phyloP scores from a whole-genome alignment of 2,797 vertebrate genomes.

The Arnoldichthys spilopterus region DNA sequence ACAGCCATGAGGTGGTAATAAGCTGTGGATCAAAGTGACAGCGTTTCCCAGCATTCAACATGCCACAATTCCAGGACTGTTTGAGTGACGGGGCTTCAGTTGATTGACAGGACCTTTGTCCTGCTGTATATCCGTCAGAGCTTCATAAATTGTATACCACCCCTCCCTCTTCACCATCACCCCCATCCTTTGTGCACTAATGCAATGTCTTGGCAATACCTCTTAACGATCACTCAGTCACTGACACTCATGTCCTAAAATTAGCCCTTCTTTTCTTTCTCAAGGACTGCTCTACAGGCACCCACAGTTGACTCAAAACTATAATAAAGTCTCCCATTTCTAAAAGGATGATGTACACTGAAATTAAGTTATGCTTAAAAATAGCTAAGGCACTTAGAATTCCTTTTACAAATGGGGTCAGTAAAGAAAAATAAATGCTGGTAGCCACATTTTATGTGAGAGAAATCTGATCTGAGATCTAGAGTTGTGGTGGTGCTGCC shows the following conservation, averaged over 20 bases:
- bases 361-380: conserved; percentile 17
- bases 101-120: conserved; percentile 41
- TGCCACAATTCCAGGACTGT: conserved; percentile 52
- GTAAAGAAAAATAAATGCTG: conserved; percentile 45
- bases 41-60: conserved; percentile 17
- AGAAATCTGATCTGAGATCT: conserved; percentile 42
- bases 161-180: conserved; percentile 6
- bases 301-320: conserved; percentile 31
- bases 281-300: conserved; percentile 53
- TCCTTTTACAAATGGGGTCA: conserved; percentile 30
- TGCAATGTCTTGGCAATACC: conserved; percentile 62
- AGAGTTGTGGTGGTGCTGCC: conserved; percentile 67
- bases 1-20: conserved; percentile 57
- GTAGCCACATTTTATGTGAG: conserved; percentile 39
- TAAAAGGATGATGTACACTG: background rate
- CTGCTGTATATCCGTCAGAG: conserved; percentile 39
- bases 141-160: conserved; percentile 24
- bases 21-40: conserved; percentile 54
- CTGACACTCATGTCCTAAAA: conserved; percentile 73
- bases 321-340: conserved; percentile 23
- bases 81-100: conserved; percentile 19
- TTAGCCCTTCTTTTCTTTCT: conserved; percentile 72
- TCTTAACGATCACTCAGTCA: conserved; percentile 62
- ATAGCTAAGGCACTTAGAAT: conserved; percentile 15
- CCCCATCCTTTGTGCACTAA: conserved; percentile 62